These are phyloP conservation scores for Lepidonotus clava DNA, from an alignment of 2,888 invertebrate genomes.

Conservation along the genomic window DNA sequence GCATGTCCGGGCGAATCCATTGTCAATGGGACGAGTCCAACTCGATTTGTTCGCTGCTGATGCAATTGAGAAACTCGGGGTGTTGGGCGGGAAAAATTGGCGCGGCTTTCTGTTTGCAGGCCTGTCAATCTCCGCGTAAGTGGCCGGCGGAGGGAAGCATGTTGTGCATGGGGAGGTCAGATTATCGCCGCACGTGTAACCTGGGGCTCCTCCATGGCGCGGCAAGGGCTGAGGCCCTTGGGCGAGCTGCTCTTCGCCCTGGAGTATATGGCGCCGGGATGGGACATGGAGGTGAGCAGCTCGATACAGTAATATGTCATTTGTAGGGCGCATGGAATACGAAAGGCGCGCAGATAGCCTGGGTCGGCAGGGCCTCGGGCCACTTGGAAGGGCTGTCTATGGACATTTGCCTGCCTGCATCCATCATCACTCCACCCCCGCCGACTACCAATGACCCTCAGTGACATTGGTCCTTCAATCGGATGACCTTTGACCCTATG, in stretches of 20 bases:
- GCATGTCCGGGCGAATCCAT: conserved; percentile 3
- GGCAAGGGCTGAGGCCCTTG: background rate
- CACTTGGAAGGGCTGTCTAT: background rate
- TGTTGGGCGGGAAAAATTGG: conserved; percentile 9
- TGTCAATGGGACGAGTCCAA: conserved; percentile 42
- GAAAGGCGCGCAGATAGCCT: background rate
- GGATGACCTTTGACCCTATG: too few relatives aligned
- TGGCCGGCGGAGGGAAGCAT: background rate
- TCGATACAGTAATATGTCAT: conserved; percentile 34
- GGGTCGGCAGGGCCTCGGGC: background rate
- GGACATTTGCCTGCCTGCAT: background rate
- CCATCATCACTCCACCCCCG: background rate
- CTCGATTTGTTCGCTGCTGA: conserved; percentile 36
- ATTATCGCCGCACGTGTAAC: background rate
- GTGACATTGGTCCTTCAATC: background rate
- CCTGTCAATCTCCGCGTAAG: background rate
- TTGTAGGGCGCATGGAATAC: background rate
- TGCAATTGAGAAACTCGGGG: conserved; percentile 31
- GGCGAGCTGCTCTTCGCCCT: background rate
- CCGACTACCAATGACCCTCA: background rate
- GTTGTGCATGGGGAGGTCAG: background rate
- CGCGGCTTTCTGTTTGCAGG: conserved; percentile 10
- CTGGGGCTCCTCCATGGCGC: background rate
- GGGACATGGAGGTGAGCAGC: background rate
- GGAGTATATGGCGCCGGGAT: background rate